Evolutionary conservation across 2,797 vertebrate species (phyloP).

Genomic region (Lophura swinhoii): DNA sequence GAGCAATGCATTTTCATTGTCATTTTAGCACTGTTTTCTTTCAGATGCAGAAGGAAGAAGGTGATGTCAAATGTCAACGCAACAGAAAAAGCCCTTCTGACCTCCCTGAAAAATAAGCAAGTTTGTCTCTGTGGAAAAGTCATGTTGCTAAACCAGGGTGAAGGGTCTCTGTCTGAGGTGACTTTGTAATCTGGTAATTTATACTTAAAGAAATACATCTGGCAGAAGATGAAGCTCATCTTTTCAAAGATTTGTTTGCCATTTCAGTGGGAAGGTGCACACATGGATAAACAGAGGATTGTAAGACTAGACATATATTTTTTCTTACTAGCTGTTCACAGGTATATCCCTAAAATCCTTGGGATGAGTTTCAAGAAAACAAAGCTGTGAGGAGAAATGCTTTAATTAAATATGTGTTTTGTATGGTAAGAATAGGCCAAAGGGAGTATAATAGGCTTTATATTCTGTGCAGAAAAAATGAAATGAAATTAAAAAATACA

Average conservation of each 20-base stretch:
- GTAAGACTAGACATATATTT: background rate
- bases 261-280: background rate
- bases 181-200: background rate
- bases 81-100: background rate
- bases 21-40: background rate
- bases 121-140: background rate
- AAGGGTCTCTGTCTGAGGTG: background rate
- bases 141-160: background rate
- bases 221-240: background rate
- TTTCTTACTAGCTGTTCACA: background rate
- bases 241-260: constrained; percentile 3
- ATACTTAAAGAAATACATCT: background rate
- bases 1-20: background rate
- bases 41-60: background rate
- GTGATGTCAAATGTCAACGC: constrained; percentile 9
- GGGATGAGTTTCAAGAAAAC: background rate
- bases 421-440: background rate
- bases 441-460: background rate
- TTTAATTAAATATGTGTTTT: background rate
- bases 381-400: background rate
- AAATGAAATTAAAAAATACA: background rate
- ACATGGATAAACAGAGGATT: background rate
- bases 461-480: background rate
- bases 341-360: background rate
- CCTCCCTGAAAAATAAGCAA: background rate